Evolutionary conservation across 2,113 vertebrate genomes (phyloP).

Genomic region (Nipponia nippon): DNA sequence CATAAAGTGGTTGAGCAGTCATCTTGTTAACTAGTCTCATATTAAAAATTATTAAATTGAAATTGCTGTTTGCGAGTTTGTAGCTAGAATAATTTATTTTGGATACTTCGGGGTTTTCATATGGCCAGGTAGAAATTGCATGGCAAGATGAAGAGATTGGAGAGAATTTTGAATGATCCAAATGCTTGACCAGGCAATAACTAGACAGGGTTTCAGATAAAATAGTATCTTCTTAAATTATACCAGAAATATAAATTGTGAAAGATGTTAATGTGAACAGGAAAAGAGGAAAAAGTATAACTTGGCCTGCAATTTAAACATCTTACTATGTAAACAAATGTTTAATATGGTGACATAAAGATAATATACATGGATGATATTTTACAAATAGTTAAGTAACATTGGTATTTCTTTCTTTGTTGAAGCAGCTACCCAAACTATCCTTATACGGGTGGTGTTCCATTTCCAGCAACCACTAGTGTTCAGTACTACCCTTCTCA

Average conservation of each 20-base stretch:
- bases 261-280: neutral
- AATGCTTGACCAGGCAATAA: neutral
- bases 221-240: neutral
- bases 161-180: neutral
- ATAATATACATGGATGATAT: neutral
- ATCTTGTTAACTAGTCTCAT: neutral
- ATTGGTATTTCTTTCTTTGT: neutral
- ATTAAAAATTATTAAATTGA: neutral
- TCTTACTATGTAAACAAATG: neutral
- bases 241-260: neutral
- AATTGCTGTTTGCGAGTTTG: neutral
- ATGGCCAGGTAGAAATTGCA: neutral
- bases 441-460: slow-evolving; percentile 83
- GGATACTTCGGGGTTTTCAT: rapidly evolving
- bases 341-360: neutral
- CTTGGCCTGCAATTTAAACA: neutral
- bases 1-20: neutral
- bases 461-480: slow-evolving; percentile 85
- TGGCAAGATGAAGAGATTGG: neutral
- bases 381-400: neutral
- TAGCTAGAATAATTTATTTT: neutral
- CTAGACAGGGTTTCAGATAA: neutral
- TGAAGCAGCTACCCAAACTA: slow-evolving; percentile 87
- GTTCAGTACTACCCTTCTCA: slow-evolving; percentile 85
- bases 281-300: neutral